A percentile compares a stretch with the other conserved stretches of the same genome.
These are phyloP conservation scores for Lepisosteus osseus DNA, from an alignment of 2,113 vertebrate genomes.

Conservation along the genomic window DNA sequence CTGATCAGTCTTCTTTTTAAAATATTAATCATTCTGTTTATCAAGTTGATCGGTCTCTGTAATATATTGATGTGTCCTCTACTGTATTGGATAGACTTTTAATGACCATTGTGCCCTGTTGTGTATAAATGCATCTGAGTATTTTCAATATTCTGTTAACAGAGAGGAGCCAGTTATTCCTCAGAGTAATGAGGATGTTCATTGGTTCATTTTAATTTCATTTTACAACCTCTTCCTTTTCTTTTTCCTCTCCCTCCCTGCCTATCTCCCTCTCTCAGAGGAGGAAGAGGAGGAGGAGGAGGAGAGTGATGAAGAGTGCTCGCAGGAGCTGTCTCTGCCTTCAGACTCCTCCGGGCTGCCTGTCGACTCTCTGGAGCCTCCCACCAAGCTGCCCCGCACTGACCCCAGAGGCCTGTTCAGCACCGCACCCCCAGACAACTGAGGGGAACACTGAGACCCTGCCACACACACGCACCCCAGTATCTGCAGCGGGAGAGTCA, in stretches of 20 bases:
- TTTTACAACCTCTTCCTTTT: neutral
- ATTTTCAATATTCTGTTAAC: no score
- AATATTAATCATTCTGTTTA: no score
- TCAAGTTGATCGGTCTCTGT: no score
- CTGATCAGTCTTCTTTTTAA: no score
- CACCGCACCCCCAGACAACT: conserved; percentile 56
- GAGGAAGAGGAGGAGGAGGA: conserved; percentile 89
- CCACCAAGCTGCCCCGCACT: conserved; percentile 72
- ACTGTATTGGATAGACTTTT: no score
- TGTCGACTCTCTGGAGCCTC: conserved; percentile 72
- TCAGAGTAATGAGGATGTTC: no score
- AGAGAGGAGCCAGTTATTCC: no score
- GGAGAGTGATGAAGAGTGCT: conserved; percentile 82
- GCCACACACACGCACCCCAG: conserved; percentile 5
- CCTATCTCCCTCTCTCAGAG: conserved; percentile 53
- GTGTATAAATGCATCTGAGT: no score
- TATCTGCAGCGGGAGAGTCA: neutral
- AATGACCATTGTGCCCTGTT: no score
- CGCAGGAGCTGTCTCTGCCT: conserved; percentile 69
- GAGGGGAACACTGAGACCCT: conserved; percentile 23
- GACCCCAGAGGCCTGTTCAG: conserved; percentile 63
- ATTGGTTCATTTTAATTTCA: neutral
- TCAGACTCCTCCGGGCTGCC: conserved; percentile 55
- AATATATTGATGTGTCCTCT: no score
- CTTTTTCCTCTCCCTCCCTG: neutral